Base-by-base conservation (phyloP, 2,113 vertebrate genomes). In the Elanus axillaris region DNA sequence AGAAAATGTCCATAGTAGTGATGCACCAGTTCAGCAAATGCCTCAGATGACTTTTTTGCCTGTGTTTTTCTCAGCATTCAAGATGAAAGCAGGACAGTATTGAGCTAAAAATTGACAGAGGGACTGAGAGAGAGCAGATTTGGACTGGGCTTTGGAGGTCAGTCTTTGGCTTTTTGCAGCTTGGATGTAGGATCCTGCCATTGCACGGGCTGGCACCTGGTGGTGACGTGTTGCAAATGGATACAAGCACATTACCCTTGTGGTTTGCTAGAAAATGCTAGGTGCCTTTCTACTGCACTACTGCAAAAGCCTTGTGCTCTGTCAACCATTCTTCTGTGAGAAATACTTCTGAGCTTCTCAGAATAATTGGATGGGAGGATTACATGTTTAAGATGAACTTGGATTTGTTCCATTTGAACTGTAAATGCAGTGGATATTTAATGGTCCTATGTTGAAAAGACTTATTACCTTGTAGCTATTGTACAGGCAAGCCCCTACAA, bases 371-470 rank as follows among this genome's bases (percentile, higher is more conserved):
- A 60, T 91, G 77, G 53, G 29, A 83, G 84, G 47, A 89, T 86
- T 91, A 74, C 6, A 10, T 80, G 84, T 89, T 89, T 69, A 74
- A 74, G 60, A 72, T 85, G 23, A 88, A 82, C 48, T 40, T 63
- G 78, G 60, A 72, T 93, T 93, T 93, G 52, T 94, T 95, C 88
- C 77, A 78, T 85, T 78, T 55, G 20, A 91, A 71, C 85, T 75
- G 73, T 75, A 88, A 92, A 55, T 18, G 29, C 34, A 43, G 56
- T 10, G 22, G 27, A 52, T 95, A 68, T 87, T 82, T 78, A 82
- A 55, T 50, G 16, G 21, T 47, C 29, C 29, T 82, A 4, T 29
- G 52, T 23, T 74, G 78, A 53, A 91, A 91, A 91, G 45, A 79
- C 50, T 27, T 47, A 59, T 45, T 92, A 19, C 34, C 31, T 86